phyloP scores from a whole-genome alignment of 2,888 invertebrate genomes.

The Epsilonema sp. region DNA sequence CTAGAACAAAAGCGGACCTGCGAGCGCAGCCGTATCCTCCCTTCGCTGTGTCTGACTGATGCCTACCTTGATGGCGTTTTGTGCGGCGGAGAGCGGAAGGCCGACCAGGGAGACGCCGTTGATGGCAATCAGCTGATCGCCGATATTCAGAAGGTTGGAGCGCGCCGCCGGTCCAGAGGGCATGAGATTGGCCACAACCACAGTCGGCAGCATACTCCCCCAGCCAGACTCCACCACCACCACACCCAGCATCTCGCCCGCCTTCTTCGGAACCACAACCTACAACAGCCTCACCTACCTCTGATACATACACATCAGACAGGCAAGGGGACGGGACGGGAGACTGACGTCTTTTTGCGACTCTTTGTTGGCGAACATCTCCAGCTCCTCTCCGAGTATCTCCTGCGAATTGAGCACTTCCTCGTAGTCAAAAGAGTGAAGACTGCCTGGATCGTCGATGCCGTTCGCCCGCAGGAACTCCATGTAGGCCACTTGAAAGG shows the following conservation, averaged over 20 bases:
- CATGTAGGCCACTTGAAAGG: constrained; percentile 98
- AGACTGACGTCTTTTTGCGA: constrained; percentile 62
- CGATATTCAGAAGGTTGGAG: constrained; percentile 88
- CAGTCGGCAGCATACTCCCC: constrained; percentile 99
- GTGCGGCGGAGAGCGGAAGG: constrained; percentile 86
- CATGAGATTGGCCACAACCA: constrained; percentile 92
- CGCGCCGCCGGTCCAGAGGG: constrained; percentile 90
- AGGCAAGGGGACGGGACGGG: not conserved
- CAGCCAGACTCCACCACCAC: constrained; percentile 99
- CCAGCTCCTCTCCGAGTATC: constrained; percentile 92
- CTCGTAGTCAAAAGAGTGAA: constrained; percentile 98
- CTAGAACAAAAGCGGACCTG: constrained; percentile 30
- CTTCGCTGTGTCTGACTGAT: too few relatives aligned
- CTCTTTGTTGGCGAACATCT: constrained; percentile 97
- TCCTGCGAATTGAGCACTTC: constrained; percentile 98
- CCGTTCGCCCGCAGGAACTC: constrained; percentile 99
- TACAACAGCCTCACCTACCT: constrained; percentile 24
- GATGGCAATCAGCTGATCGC: constrained; percentile 81
- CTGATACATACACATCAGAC: not conserved
- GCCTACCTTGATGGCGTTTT: constrained; percentile 90
- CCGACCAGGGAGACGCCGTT: constrained; percentile 96
- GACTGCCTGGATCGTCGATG: constrained; percentile 95
- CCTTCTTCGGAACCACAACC: constrained; percentile 94
- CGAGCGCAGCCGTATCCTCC: not conserved
- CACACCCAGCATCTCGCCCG: constrained; percentile 90